phyloP scores from a whole-genome alignment of 2,113 vertebrate genomes.

The Athene noctua region DNA sequence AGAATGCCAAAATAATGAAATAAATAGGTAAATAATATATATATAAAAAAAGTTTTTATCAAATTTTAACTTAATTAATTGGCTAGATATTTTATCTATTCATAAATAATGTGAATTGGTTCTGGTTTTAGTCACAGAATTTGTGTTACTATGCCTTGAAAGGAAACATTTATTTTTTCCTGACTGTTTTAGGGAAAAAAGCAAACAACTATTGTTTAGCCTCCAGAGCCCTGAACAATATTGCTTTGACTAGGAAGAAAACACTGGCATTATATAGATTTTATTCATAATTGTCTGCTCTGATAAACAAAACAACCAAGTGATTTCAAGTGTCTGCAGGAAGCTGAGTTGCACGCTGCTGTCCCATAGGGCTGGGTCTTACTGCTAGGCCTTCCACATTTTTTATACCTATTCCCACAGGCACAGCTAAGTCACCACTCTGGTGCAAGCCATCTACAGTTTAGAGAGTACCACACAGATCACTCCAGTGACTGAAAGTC shows the following conservation, averaged over 20 bases:
- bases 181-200: not conserved
- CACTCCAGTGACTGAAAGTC: not conserved
- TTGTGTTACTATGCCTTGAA: not conserved
- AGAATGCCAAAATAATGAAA: not conserved
- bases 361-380: fast-evolving
- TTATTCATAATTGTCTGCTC: not conserved
- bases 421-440: not conserved
- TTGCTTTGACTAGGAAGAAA: not conserved
- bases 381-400: not conserved
- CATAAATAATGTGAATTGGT: not conserved
- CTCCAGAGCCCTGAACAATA: not conserved
- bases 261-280: not conserved
- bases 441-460: not conserved
- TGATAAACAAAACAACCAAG: not conserved
- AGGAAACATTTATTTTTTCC: not conserved
- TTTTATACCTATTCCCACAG: not conserved
- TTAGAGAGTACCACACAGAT: not conserved
- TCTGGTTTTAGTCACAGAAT: not conserved
- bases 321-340: not conserved
- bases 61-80: not conserved
- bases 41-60: not conserved
- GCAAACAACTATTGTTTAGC: not conserved
- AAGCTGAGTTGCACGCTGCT: not conserved
- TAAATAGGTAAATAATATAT: not conserved
- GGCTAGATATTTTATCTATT: not conserved